A percentile compares a stretch with the other conserved stretches of the same genome.
These are phyloP conservation scores for western clawed frog (Xenopus tropicalis) DNA, from an alignment of 2,113 vertebrate species.

Conservation along the genomic window DNA sequence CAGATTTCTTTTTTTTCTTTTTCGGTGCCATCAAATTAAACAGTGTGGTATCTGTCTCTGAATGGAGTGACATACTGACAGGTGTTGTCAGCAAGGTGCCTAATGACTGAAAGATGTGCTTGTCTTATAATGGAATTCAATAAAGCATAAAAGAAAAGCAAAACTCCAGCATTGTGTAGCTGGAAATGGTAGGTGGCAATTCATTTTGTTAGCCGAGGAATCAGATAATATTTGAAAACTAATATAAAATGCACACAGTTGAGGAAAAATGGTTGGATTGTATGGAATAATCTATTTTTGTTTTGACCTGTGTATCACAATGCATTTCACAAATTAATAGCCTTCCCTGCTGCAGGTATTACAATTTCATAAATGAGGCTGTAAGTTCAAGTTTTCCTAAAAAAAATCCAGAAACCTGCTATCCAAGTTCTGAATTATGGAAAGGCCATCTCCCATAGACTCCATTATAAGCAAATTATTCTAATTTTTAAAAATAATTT, in stretches of 20 bases:
- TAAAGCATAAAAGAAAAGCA: conserved; percentile 54
- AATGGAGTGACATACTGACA: conserved; percentile 61
- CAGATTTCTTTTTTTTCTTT: conserved; percentile 47
- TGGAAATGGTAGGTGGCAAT: conserved; percentile 48
- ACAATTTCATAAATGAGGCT: no score
- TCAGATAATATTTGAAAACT: conserved; percentile 45
- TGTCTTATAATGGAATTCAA: conserved; percentile 56
- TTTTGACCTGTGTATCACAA: no score
- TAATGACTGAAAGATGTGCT: conserved; percentile 48
- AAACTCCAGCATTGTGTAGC: conserved; percentile 44
- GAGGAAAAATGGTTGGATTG: neutral
- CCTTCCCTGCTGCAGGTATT: no score
- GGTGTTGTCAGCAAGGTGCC: conserved; percentile 64
- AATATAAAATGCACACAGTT: conserved; percentile 15
- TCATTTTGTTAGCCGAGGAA: conserved; percentile 45
- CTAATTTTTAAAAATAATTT: no score
- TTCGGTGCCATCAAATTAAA: conserved; percentile 54
- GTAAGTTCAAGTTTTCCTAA: no score
- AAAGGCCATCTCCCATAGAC: no score
- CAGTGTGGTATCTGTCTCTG: conserved; percentile 46
- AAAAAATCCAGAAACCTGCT: no score
- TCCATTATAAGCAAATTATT: no score
- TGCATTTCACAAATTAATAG: no score
- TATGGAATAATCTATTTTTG: no score
- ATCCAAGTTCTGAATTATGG: no score